phyloP scores from a whole-genome alignment of 64 coral and sea anemone genomes.

The Actinia tenebrosa region DNA sequence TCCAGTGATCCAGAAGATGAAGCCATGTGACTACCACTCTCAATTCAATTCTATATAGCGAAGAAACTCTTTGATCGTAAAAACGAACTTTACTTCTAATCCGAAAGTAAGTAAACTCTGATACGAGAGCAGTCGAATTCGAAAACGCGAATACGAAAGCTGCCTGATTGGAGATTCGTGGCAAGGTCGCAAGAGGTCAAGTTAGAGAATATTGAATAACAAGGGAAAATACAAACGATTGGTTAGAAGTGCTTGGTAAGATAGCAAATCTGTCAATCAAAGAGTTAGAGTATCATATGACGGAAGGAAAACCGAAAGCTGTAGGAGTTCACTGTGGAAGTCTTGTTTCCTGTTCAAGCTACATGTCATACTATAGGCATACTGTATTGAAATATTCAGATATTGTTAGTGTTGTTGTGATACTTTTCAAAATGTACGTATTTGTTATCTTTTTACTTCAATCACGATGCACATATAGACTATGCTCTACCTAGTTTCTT shows the following conservation, averaged over 20 bases:
- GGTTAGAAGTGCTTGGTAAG: not conserved
- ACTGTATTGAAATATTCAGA: no score
- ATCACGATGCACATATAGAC: no score
- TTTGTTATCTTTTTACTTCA: no score
- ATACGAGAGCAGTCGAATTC: constrained; percentile 18
- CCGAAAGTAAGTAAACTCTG: constrained; percentile 3
- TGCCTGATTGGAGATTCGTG: not conserved
- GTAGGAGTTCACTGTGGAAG: not conserved
- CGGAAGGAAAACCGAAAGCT: not conserved
- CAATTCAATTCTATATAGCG: not conserved
- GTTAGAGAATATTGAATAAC: not conserved
- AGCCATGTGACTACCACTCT: not conserved
- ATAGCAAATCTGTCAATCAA: not conserved
- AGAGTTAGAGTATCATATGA: not conserved
- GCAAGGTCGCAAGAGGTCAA: not conserved
- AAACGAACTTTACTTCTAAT: not conserved
- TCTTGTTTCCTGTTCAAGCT: no score
- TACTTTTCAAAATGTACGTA: no score
- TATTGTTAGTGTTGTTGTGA: no score
- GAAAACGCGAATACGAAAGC: constrained; percentile 21
- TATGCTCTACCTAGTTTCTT: no score
- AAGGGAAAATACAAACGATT: not conserved
- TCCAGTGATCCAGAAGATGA: not conserved
- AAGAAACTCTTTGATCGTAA: not conserved
- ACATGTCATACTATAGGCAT: no score